Base-by-base conservation (phyloP, 2,797 vertebrate species). In the Chelon auratus region DNA sequence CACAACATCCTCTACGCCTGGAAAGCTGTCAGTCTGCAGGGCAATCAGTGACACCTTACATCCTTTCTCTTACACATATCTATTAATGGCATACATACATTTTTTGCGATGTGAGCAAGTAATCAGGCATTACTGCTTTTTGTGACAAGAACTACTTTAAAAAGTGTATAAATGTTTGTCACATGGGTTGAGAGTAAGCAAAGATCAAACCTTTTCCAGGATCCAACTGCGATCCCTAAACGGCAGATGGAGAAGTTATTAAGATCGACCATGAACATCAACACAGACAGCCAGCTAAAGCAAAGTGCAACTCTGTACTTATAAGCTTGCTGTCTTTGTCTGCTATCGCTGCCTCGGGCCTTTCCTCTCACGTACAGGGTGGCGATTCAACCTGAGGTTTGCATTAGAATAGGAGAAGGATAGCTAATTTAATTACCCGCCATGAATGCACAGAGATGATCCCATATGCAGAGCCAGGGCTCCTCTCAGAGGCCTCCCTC, bases 391-490 rank as follows among this genome's bases (percentile, higher is more conserved):
- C 92, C 92, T 94, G 94, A 94, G 93, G 93, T 95, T 94, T 95
- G 93, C 87, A 93, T 94, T 94, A 94, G 93, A 93, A 93, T 89
- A 91, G 92, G 92, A 92, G 91, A 89, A 93, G 93, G 89, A 92
- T 81, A 80, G 86, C 92, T 95, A 95, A 95, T 95, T 94, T 33
- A 94, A 95, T 95, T 95, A 95, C 58, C 81, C 87, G 55, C 89
- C 90, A 93, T 95, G 94, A 94, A 95, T 94, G 94, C 91, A 91
- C 92, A 92, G 93, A 92, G 93, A 94, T 94, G 93, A 94, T 93
- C 93, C 93, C 91, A 91, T 91, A 83, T 88, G 84, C 91, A 91
- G 87, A 88, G 89, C 87, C 84, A 76, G 82, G 77, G 82, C 77
- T 87, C 82, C 87, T 92, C 89, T 92, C 88, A 74, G 91, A 91